phyloP scores from a whole-genome alignment of 2,888 invertebrate genomes.

The Ophion ellenae region DNA sequence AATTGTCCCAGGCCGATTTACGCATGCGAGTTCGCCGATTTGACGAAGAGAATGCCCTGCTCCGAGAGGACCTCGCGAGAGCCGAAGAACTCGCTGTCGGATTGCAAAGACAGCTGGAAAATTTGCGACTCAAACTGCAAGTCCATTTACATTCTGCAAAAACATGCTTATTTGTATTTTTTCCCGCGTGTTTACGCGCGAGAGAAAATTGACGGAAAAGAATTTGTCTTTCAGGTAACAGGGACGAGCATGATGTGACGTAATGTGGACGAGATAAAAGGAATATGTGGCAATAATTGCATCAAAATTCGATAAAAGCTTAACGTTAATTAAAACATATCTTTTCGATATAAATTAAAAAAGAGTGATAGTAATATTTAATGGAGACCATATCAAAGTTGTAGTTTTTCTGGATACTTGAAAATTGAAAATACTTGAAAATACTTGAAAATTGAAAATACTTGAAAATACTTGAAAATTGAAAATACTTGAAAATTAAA shows the following conservation, averaged over 20 bases:
- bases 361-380: too few species aligned
- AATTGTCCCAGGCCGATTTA: slow-evolving; percentile 66
- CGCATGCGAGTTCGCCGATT: slow-evolving; percentile 69
- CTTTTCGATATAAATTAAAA: background rate
- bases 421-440: too few species aligned
- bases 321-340: background rate
- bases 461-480: too few species aligned
- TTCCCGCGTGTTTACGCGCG: background rate
- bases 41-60: slow-evolving; percentile 70
- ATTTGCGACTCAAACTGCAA: slow-evolving; percentile 63
- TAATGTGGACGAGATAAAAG: too few species aligned
- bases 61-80: slow-evolving; percentile 70
- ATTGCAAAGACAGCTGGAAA: slow-evolving; percentile 62
- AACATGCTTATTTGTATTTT: background rate
- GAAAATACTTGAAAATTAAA: too few species aligned
- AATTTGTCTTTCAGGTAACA: too few species aligned
- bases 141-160: slow-evolving; percentile 3
- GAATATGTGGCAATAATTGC: too few species aligned
- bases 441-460: too few species aligned
- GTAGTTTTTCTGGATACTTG: too few species aligned
- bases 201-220: background rate
- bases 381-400: too few species aligned
- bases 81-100: slow-evolving; percentile 68
- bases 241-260: too few species aligned
- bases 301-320: background rate